These are phyloP conservation scores for Tipula confusa DNA, from an alignment of 2,888 invertebrate genomes.

Conservation along the genomic window DNA sequence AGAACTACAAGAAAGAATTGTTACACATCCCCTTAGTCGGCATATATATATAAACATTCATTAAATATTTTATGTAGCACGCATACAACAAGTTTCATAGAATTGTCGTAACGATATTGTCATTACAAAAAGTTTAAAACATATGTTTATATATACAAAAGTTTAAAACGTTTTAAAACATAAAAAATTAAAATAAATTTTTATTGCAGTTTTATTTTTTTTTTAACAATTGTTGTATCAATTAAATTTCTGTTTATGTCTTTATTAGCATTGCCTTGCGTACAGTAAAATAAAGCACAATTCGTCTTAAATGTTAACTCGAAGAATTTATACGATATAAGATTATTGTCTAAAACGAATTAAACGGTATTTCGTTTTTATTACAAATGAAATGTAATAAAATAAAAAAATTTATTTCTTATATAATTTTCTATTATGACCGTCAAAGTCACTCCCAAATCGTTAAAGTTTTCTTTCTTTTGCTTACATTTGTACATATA, in stretches of 20 bases:
- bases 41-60: not conserved
- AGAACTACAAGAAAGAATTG: no score
- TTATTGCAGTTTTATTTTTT: not conserved
- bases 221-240: not conserved
- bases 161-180: not conserved
- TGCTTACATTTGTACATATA: not conserved
- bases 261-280: not conserved
- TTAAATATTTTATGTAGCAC: not conserved
- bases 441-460: conserved; percentile 20
- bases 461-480: not conserved
- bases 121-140: not conserved
- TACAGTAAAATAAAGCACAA: not conserved
- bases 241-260: not conserved
- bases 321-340: not conserved
- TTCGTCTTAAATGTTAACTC: not conserved
- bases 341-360: not conserved
- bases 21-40: not conserved
- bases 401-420: no score
- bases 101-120: not conserved
- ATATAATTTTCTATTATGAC: not conserved
- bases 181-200: not conserved
- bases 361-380: not conserved
- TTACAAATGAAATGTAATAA: not conserved
- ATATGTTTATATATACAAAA: not conserved
- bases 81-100: not conserved